Percentiles rank a stretch among this genome's conserved stretches.
phyloP scores from a whole-genome alignment of 2,113 vertebrate genomes.

The Engraulis encrasicolus region DNA sequence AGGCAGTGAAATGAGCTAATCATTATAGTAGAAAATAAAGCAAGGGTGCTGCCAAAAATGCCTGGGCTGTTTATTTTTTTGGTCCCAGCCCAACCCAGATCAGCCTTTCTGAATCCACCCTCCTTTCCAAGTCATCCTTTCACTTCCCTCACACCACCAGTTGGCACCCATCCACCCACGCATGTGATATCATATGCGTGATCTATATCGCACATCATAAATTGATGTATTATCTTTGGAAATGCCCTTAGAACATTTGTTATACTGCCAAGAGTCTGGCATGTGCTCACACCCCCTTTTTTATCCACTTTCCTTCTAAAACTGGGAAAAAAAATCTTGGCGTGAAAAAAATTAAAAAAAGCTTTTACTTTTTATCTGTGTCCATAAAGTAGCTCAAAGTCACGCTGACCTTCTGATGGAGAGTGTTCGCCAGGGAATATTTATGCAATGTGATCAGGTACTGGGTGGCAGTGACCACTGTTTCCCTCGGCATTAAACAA shows the following conservation, averaged over 20 bases:
- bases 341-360: slow-evolving; percentile 48
- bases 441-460: slow-evolving; percentile 66
- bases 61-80: too few species aligned
- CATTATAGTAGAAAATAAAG: too few species aligned
- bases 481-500: slow-evolving; percentile 75
- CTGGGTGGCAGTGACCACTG: slow-evolving; percentile 63
- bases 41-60: too few species aligned
- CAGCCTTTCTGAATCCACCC: not conserved
- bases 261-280: not conserved
- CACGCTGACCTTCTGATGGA: slow-evolving; percentile 70
- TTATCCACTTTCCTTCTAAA: not conserved
- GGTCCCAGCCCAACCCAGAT: too few species aligned
- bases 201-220: not conserved
- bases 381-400: slow-evolving; percentile 70
- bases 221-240: not conserved
- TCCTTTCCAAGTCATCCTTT: not conserved
- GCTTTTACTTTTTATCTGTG: slow-evolving; percentile 63
- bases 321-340: not conserved
- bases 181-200: not conserved
- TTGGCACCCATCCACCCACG: not conserved
- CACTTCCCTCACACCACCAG: not conserved
- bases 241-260: not conserved
- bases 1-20: too few species aligned
- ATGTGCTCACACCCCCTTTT: not conserved
- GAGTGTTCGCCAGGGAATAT: slow-evolving; percentile 58